Base-by-base conservation (phyloP, 2,888 invertebrate genomes). In the Esperia sulphurella region DNA sequence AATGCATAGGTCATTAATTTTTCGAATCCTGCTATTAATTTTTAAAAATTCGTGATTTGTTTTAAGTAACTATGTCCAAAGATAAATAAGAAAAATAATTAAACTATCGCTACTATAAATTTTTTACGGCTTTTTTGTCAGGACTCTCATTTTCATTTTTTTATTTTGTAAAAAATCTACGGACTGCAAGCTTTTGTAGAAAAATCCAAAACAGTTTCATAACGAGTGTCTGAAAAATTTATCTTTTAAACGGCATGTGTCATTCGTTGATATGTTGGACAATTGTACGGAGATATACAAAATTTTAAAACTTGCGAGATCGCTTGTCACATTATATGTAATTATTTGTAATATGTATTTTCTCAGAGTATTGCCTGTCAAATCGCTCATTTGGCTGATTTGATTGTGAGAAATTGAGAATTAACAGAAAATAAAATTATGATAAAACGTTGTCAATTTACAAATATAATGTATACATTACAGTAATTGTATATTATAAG, bases 241-340 rank as follows among this genome's bases (percentile, higher is more conserved):
- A n/a, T 29, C 39, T 54, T 38, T 50, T 49, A 65, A 67, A 65
- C 54, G 57, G 65, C 51, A 66, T 61, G 61, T 21, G 8, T 46
- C 46, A 65, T 74, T 83, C 85, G 84, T 85, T 83, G 85, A 85
- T 85, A 85, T 85, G 85, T 85, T 58, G 63, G 55, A 60, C 61
- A 75, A 74, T 76, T 79, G 70, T 72, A 73, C 65, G 68, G 68
- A 60, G 48, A 59, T 48, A 54, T 52, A 53, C 52, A 55, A 57
- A 58, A 54, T 59, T 51, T 52, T 57, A 59, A 63, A 71, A 75
- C 75, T 74, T 75, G 73, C 50, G 49, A 58, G 60, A 79, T 81
- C 81, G 76, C 76, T 81, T 79, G 56, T 53, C 46, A 58, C 52
- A 51, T 53, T 21, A 5, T 21, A 21, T 5, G n/a, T n/a, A n/a